Evolutionary conservation across 2,113 vertebrate genomes (phyloP), one percentile per base, ranked within the genome.

Genomic region (Spizaetus ornatus): DNA sequence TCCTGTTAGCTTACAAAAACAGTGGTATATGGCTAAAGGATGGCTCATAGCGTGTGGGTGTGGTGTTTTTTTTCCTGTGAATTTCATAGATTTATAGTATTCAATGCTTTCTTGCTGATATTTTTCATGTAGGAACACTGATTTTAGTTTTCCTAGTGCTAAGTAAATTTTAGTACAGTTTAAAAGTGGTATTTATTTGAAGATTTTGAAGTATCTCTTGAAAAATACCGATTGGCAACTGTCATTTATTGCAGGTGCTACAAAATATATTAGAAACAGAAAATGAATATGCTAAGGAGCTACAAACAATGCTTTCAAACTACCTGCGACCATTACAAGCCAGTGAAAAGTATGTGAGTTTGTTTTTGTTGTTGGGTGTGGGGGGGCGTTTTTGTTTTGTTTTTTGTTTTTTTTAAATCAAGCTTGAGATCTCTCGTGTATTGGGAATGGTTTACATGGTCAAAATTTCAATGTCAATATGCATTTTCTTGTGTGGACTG

Each of bases 191-290:
- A 52, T 79, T 62, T 43, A 34, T 56, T 67, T 71, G 18, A 76
- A 22, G 10, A 21, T 61, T 79, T 88, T 55, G 21, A 43, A 72
- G 13, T 78, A 13, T 47, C 19, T 93, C 52, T 86, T 83, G 26
- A 71, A 81, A 91, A 70, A 58, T 78, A 74, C 18, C 22, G 82
- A 90, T 94, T 90, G 82, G 52, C 76, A 73, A 42, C 27, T 96
- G 55, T 95, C 10, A 32, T 95, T 96, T 56, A 81, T 98, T 98
- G 21, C 86, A 99, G 99, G 99, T 99, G 97, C 98, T 99, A 97
- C 99, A 99, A 98, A 99, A 99, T 97, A 99, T 99, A 98, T 98
- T 99, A 98, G 99, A 99, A 98, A 99, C 99, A 38, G 99, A 99
- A 98, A 99, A 99, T 18, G 99, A 99, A 91, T 99, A 99, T 96